Conservation (phyloP, 1,140 invertebrate genomes). For the Meloidogyne exigua region DNA sequence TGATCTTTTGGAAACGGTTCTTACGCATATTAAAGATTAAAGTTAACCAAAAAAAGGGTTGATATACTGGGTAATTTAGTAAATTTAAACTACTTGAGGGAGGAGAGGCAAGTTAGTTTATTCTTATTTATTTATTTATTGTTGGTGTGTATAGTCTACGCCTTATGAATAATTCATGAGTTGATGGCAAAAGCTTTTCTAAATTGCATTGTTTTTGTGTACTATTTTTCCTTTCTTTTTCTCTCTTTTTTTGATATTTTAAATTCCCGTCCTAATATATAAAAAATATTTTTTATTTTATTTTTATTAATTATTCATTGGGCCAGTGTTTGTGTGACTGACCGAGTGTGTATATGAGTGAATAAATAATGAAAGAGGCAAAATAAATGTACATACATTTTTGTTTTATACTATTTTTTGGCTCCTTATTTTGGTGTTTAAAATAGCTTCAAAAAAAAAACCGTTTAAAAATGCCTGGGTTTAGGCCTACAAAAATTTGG, state of each 20-base stretch:
- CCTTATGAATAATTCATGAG: constrained; percentile 2
- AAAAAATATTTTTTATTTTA: not conserved
- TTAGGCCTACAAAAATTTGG: too few relatives aligned
- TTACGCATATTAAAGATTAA: not conserved
- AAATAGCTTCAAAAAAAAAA: too few relatives aligned
- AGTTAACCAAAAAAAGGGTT: not conserved
- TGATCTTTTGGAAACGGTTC: not conserved
- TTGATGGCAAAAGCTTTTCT: not conserved
- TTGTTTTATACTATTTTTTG: not conserved
- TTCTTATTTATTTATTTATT: not conserved
- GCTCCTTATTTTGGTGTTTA: too few relatives aligned
- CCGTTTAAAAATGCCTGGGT: too few relatives aligned
- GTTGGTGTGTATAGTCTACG: not conserved
- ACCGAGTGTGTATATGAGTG: not conserved
- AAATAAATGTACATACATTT: not conserved
- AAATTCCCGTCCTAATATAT: constrained; percentile 1
- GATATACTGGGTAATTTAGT: not conserved
- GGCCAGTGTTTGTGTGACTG: not conserved
- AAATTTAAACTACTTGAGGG: not conserved
- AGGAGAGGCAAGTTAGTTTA: not conserved
- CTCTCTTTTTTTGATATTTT: not conserved
- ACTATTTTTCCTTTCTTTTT: not conserved
- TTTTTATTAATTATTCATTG: constrained; percentile 5
- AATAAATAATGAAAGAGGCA: constrained; percentile 2
- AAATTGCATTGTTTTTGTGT: not conserved